Evolutionary conservation across 2,888 invertebrate genomes (phyloP).

Genomic region (Idaea straminata): DNA sequence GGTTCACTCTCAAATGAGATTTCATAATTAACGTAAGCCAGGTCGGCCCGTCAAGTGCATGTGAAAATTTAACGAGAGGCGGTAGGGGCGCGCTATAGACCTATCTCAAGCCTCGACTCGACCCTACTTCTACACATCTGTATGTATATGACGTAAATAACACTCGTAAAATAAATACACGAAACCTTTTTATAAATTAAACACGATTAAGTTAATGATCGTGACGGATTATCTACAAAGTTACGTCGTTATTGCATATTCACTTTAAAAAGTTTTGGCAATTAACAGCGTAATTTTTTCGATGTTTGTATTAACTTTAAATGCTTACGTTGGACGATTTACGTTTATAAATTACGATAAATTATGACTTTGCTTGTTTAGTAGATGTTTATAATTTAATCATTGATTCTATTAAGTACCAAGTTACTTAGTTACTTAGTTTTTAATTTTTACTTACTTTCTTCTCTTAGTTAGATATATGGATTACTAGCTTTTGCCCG

Average conservation of each 20-base stretch:
- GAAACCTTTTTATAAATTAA: conserved; percentile 41
- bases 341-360: not conserved
- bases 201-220: conserved; percentile 40
- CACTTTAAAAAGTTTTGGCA: conserved; percentile 15
- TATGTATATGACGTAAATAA: conserved; percentile 56
- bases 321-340: not conserved
- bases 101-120: conserved; percentile 58
- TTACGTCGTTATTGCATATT: conserved; percentile 23
- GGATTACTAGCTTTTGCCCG: too few relatives aligned
- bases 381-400: not conserved
- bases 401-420: not conserved
- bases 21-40: conserved; percentile 79
- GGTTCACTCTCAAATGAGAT: conserved; percentile 74
- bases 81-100: conserved; percentile 49
- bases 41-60: conserved; percentile 76
- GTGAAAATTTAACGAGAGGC: conserved; percentile 77
- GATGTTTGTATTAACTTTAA: conserved; percentile 4
- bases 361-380: not conserved
- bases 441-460: too few relatives aligned
- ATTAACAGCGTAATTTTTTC: conserved; percentile 10
- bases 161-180: conserved; percentile 44
- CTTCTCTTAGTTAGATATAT: too few relatives aligned
- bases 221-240: conserved; percentile 29
- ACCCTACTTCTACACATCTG: conserved; percentile 32
- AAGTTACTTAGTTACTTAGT: too few relatives aligned